phyloP scores from a whole-genome alignment of 2,113 vertebrate genomes.

The Semnornis frantzii region DNA sequence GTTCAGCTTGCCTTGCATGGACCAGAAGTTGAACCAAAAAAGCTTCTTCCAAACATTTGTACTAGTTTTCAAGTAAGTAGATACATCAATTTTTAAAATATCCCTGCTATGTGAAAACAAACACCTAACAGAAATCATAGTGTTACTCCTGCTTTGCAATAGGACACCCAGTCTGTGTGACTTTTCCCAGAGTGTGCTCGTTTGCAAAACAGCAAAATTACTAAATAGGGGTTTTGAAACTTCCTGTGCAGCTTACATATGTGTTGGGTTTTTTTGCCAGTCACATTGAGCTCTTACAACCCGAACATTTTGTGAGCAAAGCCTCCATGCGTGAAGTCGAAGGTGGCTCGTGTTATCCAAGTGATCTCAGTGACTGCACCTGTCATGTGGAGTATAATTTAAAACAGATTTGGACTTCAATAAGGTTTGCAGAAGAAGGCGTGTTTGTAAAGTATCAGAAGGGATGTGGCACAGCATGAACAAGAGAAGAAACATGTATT shows the following conservation, averaged over 20 bases:
- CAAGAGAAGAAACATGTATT: slow-evolving; percentile 6
- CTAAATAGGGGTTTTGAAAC: slow-evolving; percentile 53
- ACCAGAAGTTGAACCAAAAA: not conserved
- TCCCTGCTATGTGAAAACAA: not conserved
- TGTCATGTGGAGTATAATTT: not conserved
- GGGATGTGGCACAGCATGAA: slow-evolving; percentile 16
- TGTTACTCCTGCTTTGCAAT: not conserved
- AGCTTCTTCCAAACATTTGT: not conserved
- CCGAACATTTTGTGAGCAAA: not conserved
- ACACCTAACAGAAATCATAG: not conserved
- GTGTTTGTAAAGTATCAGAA: slow-evolving; percentile 20
- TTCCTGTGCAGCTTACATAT: not conserved
- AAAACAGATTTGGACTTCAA: not conserved
- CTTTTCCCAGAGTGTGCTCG: not conserved
- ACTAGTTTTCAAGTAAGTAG: not conserved
- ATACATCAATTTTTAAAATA: not conserved
- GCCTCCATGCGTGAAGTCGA: not conserved
- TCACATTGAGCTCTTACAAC: not conserved
- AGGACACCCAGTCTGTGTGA: not conserved
- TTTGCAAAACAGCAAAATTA: slow-evolving; percentile 44
- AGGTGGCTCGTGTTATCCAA: not conserved
- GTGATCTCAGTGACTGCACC: not conserved
- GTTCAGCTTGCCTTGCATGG: not conserved
- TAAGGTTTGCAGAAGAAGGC: slow-evolving; percentile 12
- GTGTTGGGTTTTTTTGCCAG: not conserved